Evolutionary conservation across 2,888 invertebrate genomes (phyloP), one percentile per base, ranked within the genome.

Genomic region (Lucinisca nassula): DNA sequence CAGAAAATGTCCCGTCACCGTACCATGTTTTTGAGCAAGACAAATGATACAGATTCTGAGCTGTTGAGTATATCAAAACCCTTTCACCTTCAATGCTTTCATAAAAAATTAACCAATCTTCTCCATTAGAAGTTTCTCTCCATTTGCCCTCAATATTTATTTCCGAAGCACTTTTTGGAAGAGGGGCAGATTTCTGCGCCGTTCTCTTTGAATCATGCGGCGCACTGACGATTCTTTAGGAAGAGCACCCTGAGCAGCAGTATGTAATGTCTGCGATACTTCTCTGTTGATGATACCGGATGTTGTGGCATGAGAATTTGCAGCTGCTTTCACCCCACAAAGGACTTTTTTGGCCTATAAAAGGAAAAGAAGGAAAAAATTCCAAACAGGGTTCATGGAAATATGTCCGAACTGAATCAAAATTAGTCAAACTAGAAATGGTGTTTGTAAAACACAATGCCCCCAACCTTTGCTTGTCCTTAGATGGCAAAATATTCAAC

Each of bases 331-430:
- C 55, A 55, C 55, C 55, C 55, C 55, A n/a, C 55, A 55, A 55
- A 61, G 61, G 61, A 61, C 61, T 61, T 61, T 61, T n/a, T 61
- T 61, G 61, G 61, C 61, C 61, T 61, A 61, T 4, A 61, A 61
- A 61, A 61, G 6, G 61, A 61, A 61, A 61, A 10, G 61, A 61
- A 30, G 61, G 61, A 24, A 27, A 55, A 14, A 61, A 27, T 61
- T 24, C 61, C 6, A 21, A 61, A 24, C 32, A 27, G 61, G 30
- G 8, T 17, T 61, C 24, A n/a, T 27, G 30, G 32, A 61, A 30
- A 24, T 8, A n/a, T n/a, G n/a, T n/a, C n/a, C n/a, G n/a, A n/a
- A 51, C 51, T n/a, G n/a, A 12, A n/a, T 21, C 21, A 51, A 51
- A 51, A 51, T n/a, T 51, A 51, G 21, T 51, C 51, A 51, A 51